phyloP scores from a whole-genome alignment of 2,113 vertebrate genomes.

The Ceyx melanurus region DNA sequence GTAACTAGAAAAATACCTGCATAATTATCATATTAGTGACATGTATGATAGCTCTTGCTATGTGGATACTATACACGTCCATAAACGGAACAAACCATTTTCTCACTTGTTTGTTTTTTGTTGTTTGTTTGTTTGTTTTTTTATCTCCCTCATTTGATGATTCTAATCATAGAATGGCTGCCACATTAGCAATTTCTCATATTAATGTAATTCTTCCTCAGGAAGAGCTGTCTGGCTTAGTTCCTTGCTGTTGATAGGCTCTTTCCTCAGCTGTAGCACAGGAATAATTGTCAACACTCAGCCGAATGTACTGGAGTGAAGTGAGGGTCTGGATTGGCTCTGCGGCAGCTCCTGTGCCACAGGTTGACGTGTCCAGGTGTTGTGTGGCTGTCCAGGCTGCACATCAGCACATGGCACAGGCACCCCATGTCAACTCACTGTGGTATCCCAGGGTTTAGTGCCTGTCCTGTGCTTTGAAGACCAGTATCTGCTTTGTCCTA shows the following conservation, averaged over 20 bases:
- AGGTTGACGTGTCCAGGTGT: background rate
- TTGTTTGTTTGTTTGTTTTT: background rate
- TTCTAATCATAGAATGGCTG: background rate
- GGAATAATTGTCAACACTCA: background rate
- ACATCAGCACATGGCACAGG: accelerated
- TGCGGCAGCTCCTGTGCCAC: slow-evolving; percentile 51
- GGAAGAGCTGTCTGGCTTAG: background rate
- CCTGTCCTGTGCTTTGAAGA: background rate
- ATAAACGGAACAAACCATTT: background rate
- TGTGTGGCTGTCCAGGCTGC: background rate
- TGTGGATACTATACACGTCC: background rate
- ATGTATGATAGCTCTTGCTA: background rate
- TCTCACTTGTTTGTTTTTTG: background rate
- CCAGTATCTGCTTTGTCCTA: background rate
- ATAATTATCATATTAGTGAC: background rate
- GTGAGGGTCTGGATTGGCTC: background rate
- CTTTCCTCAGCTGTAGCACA: background rate
- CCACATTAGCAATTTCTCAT: background rate
- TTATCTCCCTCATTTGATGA: background rate
- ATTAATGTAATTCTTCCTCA: background rate
- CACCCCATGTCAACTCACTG: background rate
- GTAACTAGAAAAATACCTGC: background rate
- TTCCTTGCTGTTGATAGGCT: background rate
- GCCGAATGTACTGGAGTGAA: slow-evolving; percentile 4
- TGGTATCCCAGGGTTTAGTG: background rate